Conservation (phyloP, 2,888 invertebrate genomes). For the Isoperla grammatica region DNA sequence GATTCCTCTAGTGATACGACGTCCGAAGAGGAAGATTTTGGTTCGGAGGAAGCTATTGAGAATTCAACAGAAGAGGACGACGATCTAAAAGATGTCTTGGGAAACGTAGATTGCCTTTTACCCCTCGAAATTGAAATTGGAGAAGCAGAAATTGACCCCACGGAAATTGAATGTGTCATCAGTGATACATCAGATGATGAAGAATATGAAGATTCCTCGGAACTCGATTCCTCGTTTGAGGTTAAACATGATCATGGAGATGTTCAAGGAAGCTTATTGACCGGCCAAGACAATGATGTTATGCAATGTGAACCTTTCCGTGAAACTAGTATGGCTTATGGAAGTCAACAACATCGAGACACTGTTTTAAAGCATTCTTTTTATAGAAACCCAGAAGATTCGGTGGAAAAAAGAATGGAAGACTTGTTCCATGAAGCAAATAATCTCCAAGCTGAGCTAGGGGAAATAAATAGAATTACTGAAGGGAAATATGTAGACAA, state of each 20-base stretch:
- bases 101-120: background rate
- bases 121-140: constrained; percentile 17
- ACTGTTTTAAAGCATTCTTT: no score
- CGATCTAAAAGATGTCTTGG: background rate
- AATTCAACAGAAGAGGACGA: constrained; percentile 2
- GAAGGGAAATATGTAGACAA: no score
- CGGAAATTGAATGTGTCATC: constrained; percentile 46
- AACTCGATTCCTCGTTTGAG: background rate
- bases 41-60: constrained; percentile 10
- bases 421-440: no score
- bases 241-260: background rate
- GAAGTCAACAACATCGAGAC: no score
- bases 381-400: no score
- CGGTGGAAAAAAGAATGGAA: no score
- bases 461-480: no score
- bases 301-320: no score
- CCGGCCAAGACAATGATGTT: no score
- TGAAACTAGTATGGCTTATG: no score
- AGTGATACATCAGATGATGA: constrained; percentile 46
- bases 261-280: background rate
- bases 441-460: no score
- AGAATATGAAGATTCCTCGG: constrained; percentile 34
- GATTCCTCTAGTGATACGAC: background rate
- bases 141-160: constrained; percentile 39
- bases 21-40: constrained; percentile 23